Percentiles rank a stretch among this genome's conserved stretches.
phyloP scores from a whole-genome alignment of 1,140 invertebrate genomes.

The Andricus grossulariae region DNA sequence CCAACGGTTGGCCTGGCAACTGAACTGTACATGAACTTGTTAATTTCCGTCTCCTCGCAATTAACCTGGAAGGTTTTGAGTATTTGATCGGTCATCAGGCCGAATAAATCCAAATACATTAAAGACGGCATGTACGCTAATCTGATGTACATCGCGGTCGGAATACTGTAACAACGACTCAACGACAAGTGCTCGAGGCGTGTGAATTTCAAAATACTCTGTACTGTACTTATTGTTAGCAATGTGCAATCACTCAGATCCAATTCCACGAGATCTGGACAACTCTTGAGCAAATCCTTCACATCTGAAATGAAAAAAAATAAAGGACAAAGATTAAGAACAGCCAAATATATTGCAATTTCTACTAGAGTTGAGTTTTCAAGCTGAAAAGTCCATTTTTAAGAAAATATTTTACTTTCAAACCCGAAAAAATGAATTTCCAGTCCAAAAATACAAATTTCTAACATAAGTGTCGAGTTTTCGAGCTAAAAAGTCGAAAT shows the following conservation, averaged over 20 bases:
- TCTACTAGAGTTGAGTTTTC: too few species aligned
- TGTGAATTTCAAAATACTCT: constrained; percentile 79
- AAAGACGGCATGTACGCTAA: constrained; percentile 78
- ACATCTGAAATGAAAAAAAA: constrained; percentile 79
- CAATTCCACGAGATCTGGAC: constrained; percentile 85
- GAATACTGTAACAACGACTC: constrained; percentile 89
- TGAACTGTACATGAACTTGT: constrained; percentile 85
- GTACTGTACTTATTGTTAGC: constrained; percentile 79
- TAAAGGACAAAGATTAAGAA: constrained; percentile 30
- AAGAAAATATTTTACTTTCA: too few species aligned
- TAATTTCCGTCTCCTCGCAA: constrained; percentile 78
- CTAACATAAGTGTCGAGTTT: too few species aligned
- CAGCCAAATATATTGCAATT: not conserved
- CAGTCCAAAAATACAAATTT: too few species aligned
- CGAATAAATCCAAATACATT: constrained; percentile 86
- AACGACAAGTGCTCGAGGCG: constrained; percentile 89
- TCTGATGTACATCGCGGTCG: constrained; percentile 75
- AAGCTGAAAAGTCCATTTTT: too few species aligned
- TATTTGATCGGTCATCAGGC: constrained; percentile 80
- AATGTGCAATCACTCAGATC: constrained; percentile 91
- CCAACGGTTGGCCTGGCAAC: constrained; percentile 93
- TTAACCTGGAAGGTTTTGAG: constrained; percentile 78
- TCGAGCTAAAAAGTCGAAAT: too few species aligned
- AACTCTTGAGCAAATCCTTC: constrained; percentile 79
- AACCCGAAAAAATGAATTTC: too few species aligned